Evolutionary conservation across 2,888 invertebrate species (phyloP), one percentile per base, ranked within the genome.

Genomic region (Nematopogon swammerdamellus): DNA sequence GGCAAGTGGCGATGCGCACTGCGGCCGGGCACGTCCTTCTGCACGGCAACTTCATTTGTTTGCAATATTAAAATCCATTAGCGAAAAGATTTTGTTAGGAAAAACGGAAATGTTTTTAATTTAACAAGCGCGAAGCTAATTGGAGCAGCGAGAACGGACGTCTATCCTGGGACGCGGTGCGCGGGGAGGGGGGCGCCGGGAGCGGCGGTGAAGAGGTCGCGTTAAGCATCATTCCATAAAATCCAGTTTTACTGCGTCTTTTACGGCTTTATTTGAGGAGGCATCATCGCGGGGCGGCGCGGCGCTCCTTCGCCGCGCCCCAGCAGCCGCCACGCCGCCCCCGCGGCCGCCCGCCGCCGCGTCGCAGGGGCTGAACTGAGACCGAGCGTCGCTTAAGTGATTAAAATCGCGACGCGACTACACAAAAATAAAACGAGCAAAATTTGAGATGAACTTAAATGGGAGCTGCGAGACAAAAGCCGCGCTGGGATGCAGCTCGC

Each of bases 391-490:
- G 62, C 62, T 68, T 74, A 70, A 74, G 73, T 75, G 74, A 76
- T 75, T 74, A 74, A 71, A 72, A 68, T 68, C 67, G 67, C 64
- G 65, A 61, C 61, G 60, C 61, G 60, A 62, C 63, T 61, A 68
- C 65, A 57, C 58, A 54, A 59, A 61, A 61, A 74, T 72, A 74
- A 71, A 71, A 69, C 59, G 58, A 58, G 60, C 60, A 64, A 62
- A 69, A 65, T 64, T 68, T 63, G 63, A 63, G 72, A 72, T 72
- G 72, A 70, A 73, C 73, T 72, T 72, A 70, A 73, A 74, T 72
- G 67, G 67, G 63, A 50, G 50, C 50, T 57, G 54, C 56, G 63
- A 62, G 63, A 69, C 69, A 68, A 67, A 67, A 60, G 62, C 58
- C 54, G 54, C 54, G 57, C 53, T 55, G 59, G 60, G 54, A 59